Percentiles rank a stretch among this genome's conserved stretches.
Evolutionary conservation across 2,797 vertebrate genomes (phyloP).

Genomic region (Myotis findleyi): DNA sequence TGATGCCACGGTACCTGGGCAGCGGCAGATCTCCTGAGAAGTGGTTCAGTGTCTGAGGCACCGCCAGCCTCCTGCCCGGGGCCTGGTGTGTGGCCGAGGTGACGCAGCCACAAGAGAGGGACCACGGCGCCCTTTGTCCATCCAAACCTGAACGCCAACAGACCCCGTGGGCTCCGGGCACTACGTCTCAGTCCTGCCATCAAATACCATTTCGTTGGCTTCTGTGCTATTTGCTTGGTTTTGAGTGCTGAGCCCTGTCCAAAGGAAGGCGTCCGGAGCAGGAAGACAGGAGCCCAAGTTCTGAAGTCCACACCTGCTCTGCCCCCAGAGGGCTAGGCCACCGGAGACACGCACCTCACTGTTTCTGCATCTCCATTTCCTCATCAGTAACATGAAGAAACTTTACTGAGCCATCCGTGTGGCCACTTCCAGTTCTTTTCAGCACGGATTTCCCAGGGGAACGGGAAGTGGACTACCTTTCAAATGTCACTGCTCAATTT

Average conservation of each 20-base stretch:
- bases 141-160: not conserved
- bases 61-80: rapidly evolving
- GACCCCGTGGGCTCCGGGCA: not conserved
- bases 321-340: too few species aligned
- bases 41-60: not conserved
- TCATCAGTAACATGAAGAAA: not conserved
- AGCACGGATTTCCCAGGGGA: not conserved
- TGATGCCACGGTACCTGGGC: not conserved
- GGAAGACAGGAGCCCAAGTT: not conserved
- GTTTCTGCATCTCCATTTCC: not conserved
- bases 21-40: not conserved
- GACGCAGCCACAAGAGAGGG: not conserved
- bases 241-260: not conserved
- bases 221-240: not conserved
- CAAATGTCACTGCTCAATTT: not conserved
- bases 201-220: not conserved
- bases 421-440: not conserved
- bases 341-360: not conserved
- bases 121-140: not conserved
- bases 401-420: not conserved
- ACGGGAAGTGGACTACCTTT: not conserved
- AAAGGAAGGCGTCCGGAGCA: not conserved
- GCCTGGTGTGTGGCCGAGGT: not conserved
- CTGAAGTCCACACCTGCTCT: not conserved
- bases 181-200: not conserved